These are phyloP conservation scores for Platygyra sinensis DNA, from an alignment of 64 coral and sea anemone genomes.

Conservation along the genomic window DNA sequence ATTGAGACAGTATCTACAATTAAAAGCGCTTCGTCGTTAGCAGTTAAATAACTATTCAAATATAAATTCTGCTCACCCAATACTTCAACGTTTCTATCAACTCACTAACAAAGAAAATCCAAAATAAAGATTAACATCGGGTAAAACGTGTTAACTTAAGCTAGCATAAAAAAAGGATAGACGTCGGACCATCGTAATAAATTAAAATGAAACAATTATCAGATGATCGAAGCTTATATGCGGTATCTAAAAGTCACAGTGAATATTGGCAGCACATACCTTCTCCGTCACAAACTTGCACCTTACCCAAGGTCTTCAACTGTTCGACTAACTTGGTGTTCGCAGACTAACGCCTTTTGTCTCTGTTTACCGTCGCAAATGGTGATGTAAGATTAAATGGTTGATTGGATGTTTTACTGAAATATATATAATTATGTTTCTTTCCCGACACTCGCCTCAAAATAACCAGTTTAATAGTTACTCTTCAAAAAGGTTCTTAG, in stretches of 20 bases:
- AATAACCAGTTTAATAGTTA: background rate
- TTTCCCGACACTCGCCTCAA: background rate
- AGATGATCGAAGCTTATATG: background rate
- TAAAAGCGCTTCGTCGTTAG: too few species aligned
- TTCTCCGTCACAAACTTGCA: background rate
- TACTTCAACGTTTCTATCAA: too few species aligned
- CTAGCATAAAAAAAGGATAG: too few species aligned
- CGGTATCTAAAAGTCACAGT: too few species aligned
- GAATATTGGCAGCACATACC: background rate
- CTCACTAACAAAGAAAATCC: too few species aligned
- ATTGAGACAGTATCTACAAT: too few species aligned
- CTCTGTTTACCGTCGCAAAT: background rate
- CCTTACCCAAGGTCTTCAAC: constrained; percentile 2
- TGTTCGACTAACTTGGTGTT: background rate
- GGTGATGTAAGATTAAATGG: constrained; percentile 38
- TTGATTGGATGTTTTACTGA: background rate
- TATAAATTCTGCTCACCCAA: too few species aligned
- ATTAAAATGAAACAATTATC: too few species aligned
- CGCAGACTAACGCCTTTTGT: background rate
- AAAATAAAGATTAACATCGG: too few species aligned
- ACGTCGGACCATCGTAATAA: too few species aligned
- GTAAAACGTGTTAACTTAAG: too few species aligned
- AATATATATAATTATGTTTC: constrained; percentile 23
- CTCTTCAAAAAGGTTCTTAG: background rate
- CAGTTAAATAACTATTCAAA: too few species aligned